phyloP scores from a whole-genome alignment of 2,888 invertebrate species.

The Mantis religiosa region DNA sequence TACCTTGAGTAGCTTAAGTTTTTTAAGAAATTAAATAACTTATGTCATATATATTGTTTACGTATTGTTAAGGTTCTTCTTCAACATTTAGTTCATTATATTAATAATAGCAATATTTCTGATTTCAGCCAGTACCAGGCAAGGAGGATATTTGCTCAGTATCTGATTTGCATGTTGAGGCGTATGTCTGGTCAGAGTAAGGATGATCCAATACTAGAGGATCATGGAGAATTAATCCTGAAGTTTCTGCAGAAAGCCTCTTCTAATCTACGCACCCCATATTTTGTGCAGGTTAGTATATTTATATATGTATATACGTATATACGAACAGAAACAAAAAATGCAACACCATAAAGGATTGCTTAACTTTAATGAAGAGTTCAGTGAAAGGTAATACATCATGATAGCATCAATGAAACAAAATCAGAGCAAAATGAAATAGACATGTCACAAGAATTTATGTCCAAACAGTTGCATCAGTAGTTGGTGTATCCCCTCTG shows the following conservation, averaged over 20 bases:
- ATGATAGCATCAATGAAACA: no score
- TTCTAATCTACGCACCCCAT: slow-evolving; percentile 65
- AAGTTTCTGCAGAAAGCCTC: slow-evolving; percentile 73
- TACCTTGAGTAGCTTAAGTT: no score
- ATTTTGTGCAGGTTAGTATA: slow-evolving; percentile 52
- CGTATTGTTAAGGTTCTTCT: not conserved
- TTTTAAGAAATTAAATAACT: not conserved
- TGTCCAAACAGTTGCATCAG: no score
- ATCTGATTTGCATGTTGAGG: slow-evolving; percentile 68
- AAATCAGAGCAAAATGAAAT: no score
- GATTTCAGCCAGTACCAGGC: slow-evolving; percentile 55
- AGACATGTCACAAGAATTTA: no score
- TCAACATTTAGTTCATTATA: no score
- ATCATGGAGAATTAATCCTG: slow-evolving; percentile 63
- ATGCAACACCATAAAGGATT: no score
- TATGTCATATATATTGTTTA: not conserved
- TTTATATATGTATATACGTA: slow-evolving; percentile 33
- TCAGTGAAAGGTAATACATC: no score
- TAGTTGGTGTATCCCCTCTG: no score
- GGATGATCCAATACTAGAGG: slow-evolving; percentile 46
- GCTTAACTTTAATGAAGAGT: no score
- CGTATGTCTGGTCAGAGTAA: slow-evolving; percentile 46
- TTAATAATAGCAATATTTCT: not conserved
- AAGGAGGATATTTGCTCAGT: slow-evolving; percentile 72
- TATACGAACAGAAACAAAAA: no score